Percentiles rank a stretch among this genome's conserved stretches.
phyloP scores from a whole-genome alignment of 35 echinoderm and acorn worm genomes.

The Diadema setosum region DNA sequence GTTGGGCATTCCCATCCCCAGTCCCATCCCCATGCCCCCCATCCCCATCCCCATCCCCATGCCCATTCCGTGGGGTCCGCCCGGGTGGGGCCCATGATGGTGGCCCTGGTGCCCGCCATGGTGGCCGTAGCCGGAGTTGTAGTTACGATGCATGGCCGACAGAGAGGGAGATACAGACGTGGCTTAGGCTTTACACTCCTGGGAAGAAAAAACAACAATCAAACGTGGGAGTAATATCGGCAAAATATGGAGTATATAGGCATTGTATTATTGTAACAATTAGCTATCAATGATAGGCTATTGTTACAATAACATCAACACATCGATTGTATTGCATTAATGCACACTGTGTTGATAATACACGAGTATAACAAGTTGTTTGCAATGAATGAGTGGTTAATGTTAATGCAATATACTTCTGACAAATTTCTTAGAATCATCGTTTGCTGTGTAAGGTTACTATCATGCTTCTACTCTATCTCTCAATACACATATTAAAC shows the following conservation, averaged over 20 bases:
- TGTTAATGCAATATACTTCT: too few species aligned
- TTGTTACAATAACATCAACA: neutral
- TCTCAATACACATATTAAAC: too few species aligned
- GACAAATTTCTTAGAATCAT: too few species aligned
- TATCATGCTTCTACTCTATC: too few species aligned
- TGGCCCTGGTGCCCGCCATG: neutral
- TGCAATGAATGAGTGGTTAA: too few species aligned
- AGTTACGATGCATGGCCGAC: slow-evolving; percentile 1
- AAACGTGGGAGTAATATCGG: too few species aligned
- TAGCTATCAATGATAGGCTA: neutral
- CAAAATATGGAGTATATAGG: neutral
- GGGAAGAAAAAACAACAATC: too few species aligned
- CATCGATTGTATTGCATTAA: too few species aligned
- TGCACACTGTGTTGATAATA: too few species aligned
- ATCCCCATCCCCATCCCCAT: neutral
- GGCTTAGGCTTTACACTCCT: neutral
- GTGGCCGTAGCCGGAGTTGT: neutral
- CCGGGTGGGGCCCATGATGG: neutral
- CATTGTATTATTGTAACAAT: neutral
- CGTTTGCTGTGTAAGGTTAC: too few species aligned
- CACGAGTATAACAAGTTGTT: too few species aligned
- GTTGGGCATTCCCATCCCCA: neutral
- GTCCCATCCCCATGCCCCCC: neutral
- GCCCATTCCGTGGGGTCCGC: neutral
- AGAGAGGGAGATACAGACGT: neutral